Percentiles rank a stretch among this genome's conserved stretches.
Evolutionary conservation across 2,888 invertebrate species (phyloP).

Genomic region (Limenitis camilla): DNA sequence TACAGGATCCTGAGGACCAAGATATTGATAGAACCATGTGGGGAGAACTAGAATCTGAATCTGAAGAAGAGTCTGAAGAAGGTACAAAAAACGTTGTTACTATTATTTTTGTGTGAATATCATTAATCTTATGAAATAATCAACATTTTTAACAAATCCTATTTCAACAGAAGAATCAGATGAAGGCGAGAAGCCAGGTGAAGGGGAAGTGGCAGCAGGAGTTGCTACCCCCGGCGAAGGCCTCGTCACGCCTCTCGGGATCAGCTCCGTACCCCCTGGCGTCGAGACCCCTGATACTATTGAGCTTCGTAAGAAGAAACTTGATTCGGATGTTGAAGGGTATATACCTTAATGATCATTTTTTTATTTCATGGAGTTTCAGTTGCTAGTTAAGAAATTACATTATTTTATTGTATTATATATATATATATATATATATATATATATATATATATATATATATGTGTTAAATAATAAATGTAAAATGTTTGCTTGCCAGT

Average conservation of each 20-base stretch:
- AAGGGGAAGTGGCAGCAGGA: constrained; percentile 68
- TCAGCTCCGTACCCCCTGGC: constrained; percentile 92
- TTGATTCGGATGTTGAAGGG: constrained; percentile 97
- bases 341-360: constrained; percentile 43
- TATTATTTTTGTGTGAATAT: background rate
- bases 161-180: constrained; percentile 26
- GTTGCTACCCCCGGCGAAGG: constrained; percentile 95
- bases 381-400: background rate
- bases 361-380: too few relatives aligned
- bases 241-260: constrained; percentile 94
- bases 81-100: constrained; percentile 48
- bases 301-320: constrained; percentile 96
- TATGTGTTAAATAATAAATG: background rate
- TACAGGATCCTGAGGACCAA: constrained; percentile 59
- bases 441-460: too few relatives aligned
- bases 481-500: constrained; percentile 51
- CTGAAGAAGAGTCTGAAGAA: constrained; percentile 83
- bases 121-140: background rate
- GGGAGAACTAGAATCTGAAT: constrained; percentile 97
- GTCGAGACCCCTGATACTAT: constrained; percentile 99
- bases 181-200: constrained; percentile 44
- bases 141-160: background rate
- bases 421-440: too few relatives aligned
- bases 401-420: too few relatives aligned
- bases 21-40: constrained; percentile 95